Base-by-base conservation (phyloP, 2,888 invertebrate species). In the Leptothorax acervorum region DNA sequence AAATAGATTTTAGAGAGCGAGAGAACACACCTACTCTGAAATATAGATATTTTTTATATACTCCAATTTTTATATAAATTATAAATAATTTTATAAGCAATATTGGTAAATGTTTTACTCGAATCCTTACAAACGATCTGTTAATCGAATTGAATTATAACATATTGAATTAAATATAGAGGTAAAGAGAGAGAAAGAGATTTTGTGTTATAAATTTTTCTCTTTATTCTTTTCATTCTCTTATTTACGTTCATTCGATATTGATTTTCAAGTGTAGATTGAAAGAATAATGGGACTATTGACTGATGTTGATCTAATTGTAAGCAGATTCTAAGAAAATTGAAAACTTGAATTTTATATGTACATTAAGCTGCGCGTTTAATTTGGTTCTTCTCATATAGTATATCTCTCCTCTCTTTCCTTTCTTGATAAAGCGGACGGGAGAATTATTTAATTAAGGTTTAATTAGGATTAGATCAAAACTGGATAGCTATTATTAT, bases 401-500 rank as follows among this genome's bases (percentile, higher is more conserved):
- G 23, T 23, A 23, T 3, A 23, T 53, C 12, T 23, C 23, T 28
- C 28, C 12, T 70, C 28, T 31, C 11, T 18, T 11, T 57, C 1
- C 42, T 23, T 23, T 12, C 2, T 48, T 28, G 23, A 60, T 35
- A 60, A 48, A 57, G 11, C 45, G 5, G 15, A 45, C 9, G 35
- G 6, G 12, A 31, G 35, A 48, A 51, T 70, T 62, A 81, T 71
- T 79, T 79, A 81, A 81, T 81, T 60, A 71, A 51, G 9, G 73
- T 89, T 87, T 81, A 89, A 85, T 89, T 86, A 85, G 79, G 70
- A 86, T 85, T 83, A 65, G 86, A 86, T 87, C 82, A 76, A 78
- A 85, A 45, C 12, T 55, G 63, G 31, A 51, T 84, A 89, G 70
- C 84, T 66, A 79, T 89, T 87, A 87, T 89, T 85, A 89, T 89